Conservation (phyloP, 1,140 invertebrate species). For the Goniozus legneri region DNA sequence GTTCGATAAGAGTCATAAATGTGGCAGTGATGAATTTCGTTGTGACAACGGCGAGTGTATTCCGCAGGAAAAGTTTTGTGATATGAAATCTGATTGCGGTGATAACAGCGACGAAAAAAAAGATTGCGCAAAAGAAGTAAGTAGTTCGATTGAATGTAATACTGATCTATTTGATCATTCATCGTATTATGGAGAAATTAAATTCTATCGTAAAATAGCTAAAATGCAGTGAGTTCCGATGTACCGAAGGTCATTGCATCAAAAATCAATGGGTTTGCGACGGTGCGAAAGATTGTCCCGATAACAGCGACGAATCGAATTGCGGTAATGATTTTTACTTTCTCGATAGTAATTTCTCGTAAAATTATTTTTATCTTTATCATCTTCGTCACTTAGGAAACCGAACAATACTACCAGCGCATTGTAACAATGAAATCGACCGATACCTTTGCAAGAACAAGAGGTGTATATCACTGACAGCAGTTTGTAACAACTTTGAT, state of each 20-base stretch:
- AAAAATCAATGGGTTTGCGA: slow-evolving; percentile 64
- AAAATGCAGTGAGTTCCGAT: slow-evolving; percentile 51
- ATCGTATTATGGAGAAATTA: no score
- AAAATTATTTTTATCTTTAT: not conserved
- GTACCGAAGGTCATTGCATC: slow-evolving; percentile 62
- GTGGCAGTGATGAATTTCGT: slow-evolving; percentile 33
- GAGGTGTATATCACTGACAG: slow-evolving; percentile 60
- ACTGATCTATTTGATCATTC: no score
- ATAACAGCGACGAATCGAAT: slow-evolving; percentile 63
- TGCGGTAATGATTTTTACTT: slow-evolving; percentile 57
- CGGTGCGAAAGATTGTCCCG: slow-evolving; percentile 61
- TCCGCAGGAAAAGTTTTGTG: slow-evolving; percentile 73
- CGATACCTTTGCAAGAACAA: slow-evolving; percentile 60
- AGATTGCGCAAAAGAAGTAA: slow-evolving; percentile 22
- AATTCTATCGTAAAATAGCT: no score
- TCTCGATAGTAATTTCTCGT: slow-evolving; percentile 21
- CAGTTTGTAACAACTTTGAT: slow-evolving; percentile 67
- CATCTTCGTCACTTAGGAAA: slow-evolving; percentile 13
- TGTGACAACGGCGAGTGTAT: slow-evolving; percentile 69
- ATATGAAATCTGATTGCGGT: slow-evolving; percentile 69
- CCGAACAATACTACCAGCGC: slow-evolving; percentile 20
- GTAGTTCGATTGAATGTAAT: not conserved
- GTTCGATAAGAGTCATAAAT: no score
- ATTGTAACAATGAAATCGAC: slow-evolving; percentile 49
- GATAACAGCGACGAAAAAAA: slow-evolving; percentile 74